Percentiles rank a stretch among this genome's conserved stretches.
These are phyloP conservation scores for Heliconius cydno DNA, from an alignment of 2,888 invertebrate species.

Conservation along the genomic window DNA sequence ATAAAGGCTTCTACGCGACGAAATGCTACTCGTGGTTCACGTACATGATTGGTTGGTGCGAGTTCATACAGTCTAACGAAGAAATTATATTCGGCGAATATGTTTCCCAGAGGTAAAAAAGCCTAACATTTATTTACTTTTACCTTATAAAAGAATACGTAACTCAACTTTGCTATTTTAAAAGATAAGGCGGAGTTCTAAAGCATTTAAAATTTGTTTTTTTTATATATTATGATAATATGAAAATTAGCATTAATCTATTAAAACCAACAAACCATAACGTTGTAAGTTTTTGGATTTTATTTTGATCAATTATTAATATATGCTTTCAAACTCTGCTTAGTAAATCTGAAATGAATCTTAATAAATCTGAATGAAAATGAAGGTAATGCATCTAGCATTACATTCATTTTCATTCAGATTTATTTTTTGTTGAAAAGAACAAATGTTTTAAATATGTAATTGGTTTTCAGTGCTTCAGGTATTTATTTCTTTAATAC, in stretches of 20 bases:
- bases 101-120: slow-evolving; percentile 72
- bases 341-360: neutral
- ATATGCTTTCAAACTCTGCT: too few species aligned
- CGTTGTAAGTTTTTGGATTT: neutral
- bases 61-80: slow-evolving; percentile 59
- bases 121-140: neutral
- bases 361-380: too few species aligned
- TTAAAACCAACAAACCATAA: neutral
- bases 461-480: slow-evolving; percentile 64
- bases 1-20: slow-evolving; percentile 82
- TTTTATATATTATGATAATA: neutral
- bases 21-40: slow-evolving; percentile 81
- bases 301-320: neutral
- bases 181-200: neutral
- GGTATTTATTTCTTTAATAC: slow-evolving; percentile 81
- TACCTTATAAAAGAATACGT: neutral
- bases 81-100: slow-evolving; percentile 80
- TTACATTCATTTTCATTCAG: neutral
- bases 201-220: neutral
- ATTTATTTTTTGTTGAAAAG: too few species aligned
- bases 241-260: neutral
- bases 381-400: too few species aligned
- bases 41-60: slow-evolving; percentile 80
- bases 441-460: neutral
- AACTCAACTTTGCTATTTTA: slow-evolving; percentile 6